Conservation (phyloP, 2,888 invertebrate species). For the Gastracanthus pulcherrimus region DNA sequence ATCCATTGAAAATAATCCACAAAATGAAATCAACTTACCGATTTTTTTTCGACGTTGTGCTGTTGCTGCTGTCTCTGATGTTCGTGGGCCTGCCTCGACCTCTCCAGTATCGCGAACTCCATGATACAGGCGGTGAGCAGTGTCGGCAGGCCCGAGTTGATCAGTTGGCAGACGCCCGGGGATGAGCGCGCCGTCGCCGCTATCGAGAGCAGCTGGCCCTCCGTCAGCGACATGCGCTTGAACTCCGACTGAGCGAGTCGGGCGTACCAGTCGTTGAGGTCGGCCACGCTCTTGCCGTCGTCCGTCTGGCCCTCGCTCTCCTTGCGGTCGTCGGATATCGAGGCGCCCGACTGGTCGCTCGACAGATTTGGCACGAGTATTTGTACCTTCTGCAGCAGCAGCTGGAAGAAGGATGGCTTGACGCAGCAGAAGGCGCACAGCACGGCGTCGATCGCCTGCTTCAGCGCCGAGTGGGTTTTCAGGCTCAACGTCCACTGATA, state of each 20-base stretch:
- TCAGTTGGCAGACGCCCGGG: conserved; percentile 85
- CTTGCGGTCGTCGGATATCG: conserved; percentile 81
- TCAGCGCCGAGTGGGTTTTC: conserved; percentile 85
- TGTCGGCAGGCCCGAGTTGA: conserved; percentile 87
- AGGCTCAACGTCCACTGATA: conserved; percentile 88
- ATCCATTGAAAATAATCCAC: background rate
- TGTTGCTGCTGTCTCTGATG: conserved; percentile 3
- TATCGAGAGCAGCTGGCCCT: conserved; percentile 86
- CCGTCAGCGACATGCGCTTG: conserved; percentile 80
- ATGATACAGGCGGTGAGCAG: conserved; percentile 82
- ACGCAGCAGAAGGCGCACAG: conserved; percentile 93
- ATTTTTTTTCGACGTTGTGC: background rate
- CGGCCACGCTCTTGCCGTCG: conserved; percentile 82
- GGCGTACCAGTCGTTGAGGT: conserved; percentile 80
- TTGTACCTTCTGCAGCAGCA: conserved; percentile 86
- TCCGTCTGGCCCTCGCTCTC: conserved; percentile 83
- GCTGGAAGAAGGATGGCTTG: conserved; percentile 87
- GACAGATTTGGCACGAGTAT: conserved; percentile 80
- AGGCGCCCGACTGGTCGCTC: conserved; percentile 78
- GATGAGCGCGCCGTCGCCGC: conserved; percentile 90
- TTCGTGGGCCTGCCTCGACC: conserved; percentile 29
- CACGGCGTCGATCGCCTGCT: conserved; percentile 91
- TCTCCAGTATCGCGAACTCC: conserved; percentile 51
- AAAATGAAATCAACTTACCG: conserved; percentile 8
- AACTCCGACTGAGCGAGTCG: conserved; percentile 80